These are phyloP conservation scores for Amblyraja radiata DNA, from an alignment of 2,797 vertebrate genomes.

Conservation along the genomic window DNA sequence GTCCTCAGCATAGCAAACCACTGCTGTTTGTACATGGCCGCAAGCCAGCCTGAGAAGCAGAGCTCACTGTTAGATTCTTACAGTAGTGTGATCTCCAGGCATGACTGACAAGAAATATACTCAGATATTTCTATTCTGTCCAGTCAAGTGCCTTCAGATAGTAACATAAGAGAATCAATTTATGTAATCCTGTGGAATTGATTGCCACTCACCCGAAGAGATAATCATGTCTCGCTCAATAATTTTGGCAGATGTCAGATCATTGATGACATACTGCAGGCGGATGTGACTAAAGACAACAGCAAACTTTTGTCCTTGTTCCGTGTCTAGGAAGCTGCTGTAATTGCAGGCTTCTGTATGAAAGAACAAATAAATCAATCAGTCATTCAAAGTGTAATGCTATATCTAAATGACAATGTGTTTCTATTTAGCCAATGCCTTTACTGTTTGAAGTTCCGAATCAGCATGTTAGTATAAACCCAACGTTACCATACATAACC, in stretches of 20 bases:
- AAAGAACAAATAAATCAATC: neutral
- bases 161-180: neutral
- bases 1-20: conserved; percentile 96
- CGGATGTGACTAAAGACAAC: conserved; percentile 78
- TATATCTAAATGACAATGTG: no score
- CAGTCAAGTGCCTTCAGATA: neutral
- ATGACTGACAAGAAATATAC: neutral
- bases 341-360: neutral
- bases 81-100: neutral
- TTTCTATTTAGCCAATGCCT: no score
- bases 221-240: conserved; percentile 86
- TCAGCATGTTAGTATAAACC: neutral
- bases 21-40: conserved; percentile 85
- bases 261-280: conserved; percentile 95
- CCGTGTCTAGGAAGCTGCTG: conserved; percentile 68
- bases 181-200: neutral
- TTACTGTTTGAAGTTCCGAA: neutral
- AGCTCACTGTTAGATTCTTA: neutral
- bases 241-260: conserved; percentile 85
- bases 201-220: conserved; percentile 66
- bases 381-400: neutral
- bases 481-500: neutral
- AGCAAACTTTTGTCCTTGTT: conserved; percentile 68
- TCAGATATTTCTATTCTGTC: neutral
- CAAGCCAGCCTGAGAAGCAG: conserved; percentile 73